These are phyloP conservation scores for Coturnix japonica DNA, from an alignment of 2,113 vertebrate genomes.

Conservation along the genomic window DNA sequence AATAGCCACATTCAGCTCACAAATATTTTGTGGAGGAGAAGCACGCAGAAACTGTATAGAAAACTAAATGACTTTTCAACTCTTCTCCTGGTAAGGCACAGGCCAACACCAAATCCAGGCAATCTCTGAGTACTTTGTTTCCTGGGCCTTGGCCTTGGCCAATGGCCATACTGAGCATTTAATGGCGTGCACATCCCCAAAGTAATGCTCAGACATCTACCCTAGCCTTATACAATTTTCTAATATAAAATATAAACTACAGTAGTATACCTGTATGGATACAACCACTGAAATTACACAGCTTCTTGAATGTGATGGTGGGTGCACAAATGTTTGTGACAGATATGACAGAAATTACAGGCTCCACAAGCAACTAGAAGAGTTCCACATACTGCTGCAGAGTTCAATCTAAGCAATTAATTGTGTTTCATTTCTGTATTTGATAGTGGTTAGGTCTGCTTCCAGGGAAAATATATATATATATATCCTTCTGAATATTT, in stretches of 20 bases:
- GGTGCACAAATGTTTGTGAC: not conserved
- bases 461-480: not conserved
- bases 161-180: not conserved
- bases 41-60: not conserved
- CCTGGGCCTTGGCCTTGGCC: not conserved
- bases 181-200: not conserved
- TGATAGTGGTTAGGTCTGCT: not conserved
- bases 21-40: not conserved
- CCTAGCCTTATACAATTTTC: not conserved
- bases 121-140: not conserved
- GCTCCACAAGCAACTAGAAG: not conserved
- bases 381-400: not conserved
- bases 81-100: not conserved
- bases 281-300: rapidly evolving
- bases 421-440: not conserved
- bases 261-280: not conserved
- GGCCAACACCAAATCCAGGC: not conserved
- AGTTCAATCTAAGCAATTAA: not conserved
- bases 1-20: not conserved
- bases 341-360: not conserved
- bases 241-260: not conserved
- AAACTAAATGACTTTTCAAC: not conserved
- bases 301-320: not conserved
- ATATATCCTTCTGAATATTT: not conserved
- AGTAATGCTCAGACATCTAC: not conserved